Percentiles rank a stretch among this genome's conserved stretches.
phyloP scores from a whole-genome alignment of 1,140 invertebrate species.

The Cotesia glomerata region DNA sequence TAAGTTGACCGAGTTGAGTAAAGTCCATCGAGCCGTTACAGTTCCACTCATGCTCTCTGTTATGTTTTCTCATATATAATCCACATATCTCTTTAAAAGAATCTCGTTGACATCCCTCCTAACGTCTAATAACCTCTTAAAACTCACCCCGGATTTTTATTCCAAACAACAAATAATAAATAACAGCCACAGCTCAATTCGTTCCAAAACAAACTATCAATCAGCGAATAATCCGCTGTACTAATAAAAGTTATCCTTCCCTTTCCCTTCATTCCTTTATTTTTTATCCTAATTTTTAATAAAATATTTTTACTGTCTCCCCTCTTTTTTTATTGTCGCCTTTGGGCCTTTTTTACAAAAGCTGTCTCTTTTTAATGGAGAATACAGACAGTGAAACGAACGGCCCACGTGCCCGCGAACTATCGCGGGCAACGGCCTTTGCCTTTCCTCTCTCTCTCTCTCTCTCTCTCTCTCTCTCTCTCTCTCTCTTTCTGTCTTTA shows the following conservation, averaged over 20 bases:
- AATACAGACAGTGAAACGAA: background rate
- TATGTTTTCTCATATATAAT: background rate
- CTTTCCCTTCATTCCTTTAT: too few relatives aligned
- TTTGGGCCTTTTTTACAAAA: too few relatives aligned
- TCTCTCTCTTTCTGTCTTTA: background rate
- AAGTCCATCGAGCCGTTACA: slow-evolving; percentile 11
- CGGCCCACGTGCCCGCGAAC: slow-evolving; percentile 22
- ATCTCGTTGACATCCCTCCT: background rate
- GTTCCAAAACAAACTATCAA: background rate
- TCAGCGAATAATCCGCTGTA: too few relatives aligned
- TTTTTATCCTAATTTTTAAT: too few relatives aligned
- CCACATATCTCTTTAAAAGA: background rate
- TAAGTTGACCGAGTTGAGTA: background rate
- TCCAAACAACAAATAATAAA: too few relatives aligned
- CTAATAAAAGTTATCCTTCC: too few relatives aligned
- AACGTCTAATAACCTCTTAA: slow-evolving; percentile 2
- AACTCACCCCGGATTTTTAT: background rate
- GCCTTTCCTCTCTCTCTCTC: slow-evolving; percentile 3
- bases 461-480: background rate
- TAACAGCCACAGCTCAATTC: background rate
- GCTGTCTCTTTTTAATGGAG: background rate
- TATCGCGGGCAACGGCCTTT: slow-evolving; percentile 24
- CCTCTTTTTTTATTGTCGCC: too few relatives aligned
- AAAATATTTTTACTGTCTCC: too few relatives aligned
- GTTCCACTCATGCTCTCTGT: slow-evolving; percentile 3